Evolutionary conservation across 2,797 vertebrate genomes (phyloP).

Genomic region (Chrysocyon brachyurus): DNA sequence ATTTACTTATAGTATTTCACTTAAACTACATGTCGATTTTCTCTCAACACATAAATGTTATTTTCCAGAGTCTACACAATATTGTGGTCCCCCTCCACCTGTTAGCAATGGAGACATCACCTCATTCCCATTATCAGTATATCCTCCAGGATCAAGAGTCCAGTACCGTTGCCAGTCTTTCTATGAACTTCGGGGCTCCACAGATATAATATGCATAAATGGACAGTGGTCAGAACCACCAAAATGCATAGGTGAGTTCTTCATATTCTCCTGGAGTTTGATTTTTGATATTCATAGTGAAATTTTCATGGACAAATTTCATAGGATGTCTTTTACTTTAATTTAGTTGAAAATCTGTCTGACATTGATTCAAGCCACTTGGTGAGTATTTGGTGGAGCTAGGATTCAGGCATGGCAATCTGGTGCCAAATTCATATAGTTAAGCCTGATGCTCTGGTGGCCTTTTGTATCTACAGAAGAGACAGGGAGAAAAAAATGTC

Average conservation of each 20-base stretch:
- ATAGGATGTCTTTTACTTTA: background rate
- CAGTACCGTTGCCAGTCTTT: slow-evolving; percentile 73
- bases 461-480: background rate
- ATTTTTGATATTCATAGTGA: background rate
- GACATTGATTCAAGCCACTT: background rate
- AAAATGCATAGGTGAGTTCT: slow-evolving; percentile 81
- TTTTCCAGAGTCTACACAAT: background rate
- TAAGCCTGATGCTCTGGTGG: background rate
- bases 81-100: slow-evolving; percentile 41
- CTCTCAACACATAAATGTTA: background rate
- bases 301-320: background rate
- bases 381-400: background rate
- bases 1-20: background rate
- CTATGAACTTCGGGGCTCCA: slow-evolving; percentile 33
- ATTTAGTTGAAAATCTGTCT: background rate
- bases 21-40: background rate
- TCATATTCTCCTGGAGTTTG: background rate
- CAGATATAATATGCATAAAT: slow-evolving; percentile 60
- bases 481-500: background rate
- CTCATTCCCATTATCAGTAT: rapidly evolving
- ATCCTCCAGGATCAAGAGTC: slow-evolving; percentile 55
- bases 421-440: background rate
- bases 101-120: slow-evolving; percentile 61
- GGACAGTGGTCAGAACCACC: slow-evolving; percentile 84
- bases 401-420: background rate